Conservation (phyloP, 1,140 invertebrate species). For the Drosophila truncata region DNA sequence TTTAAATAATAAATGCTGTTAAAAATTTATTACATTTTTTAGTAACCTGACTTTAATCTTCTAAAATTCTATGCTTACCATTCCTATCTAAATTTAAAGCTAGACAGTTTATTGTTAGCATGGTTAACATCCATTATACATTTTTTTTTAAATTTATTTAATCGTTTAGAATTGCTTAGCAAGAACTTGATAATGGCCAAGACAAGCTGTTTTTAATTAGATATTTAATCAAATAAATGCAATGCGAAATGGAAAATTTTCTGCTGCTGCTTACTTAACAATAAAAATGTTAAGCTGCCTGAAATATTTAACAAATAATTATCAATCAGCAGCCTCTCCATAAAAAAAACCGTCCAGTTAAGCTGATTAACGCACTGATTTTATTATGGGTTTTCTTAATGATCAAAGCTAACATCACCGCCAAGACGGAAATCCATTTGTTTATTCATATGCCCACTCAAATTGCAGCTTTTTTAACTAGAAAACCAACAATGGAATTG, state of each 20-base stretch:
- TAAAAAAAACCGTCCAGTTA: slow-evolving; percentile 1
- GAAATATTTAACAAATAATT: slow-evolving; percentile 1
- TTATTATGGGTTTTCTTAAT: slow-evolving; percentile 5
- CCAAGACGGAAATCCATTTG: slow-evolving; percentile 10
- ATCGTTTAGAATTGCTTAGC: slow-evolving; percentile 7
- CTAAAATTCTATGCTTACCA: not conserved
- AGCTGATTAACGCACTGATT: not conserved
- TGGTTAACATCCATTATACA: not conserved
- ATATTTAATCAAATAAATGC: not conserved
- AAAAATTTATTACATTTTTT: not conserved
- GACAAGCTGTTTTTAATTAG: slow-evolving; percentile 1
- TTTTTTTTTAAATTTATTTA: not conserved
- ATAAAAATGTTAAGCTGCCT: not conserved
- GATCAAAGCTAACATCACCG: slow-evolving; percentile 12
- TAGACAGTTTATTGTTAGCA: slow-evolving; percentile 4
- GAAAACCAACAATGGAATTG: not conserved
- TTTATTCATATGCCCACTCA: slow-evolving; percentile 26
- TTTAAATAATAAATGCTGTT: not conserved
- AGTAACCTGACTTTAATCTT: not conserved
- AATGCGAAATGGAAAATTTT: slow-evolving; percentile 11
- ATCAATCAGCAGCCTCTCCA: not conserved
- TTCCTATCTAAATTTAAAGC: not conserved
- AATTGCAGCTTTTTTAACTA: slow-evolving; percentile 1
- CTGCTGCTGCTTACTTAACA: not conserved
- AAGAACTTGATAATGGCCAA: slow-evolving; percentile 1